These are phyloP conservation scores for Gallinago paraguaiae DNA, from an alignment of 2,113 vertebrate genomes.

Conservation along the genomic window DNA sequence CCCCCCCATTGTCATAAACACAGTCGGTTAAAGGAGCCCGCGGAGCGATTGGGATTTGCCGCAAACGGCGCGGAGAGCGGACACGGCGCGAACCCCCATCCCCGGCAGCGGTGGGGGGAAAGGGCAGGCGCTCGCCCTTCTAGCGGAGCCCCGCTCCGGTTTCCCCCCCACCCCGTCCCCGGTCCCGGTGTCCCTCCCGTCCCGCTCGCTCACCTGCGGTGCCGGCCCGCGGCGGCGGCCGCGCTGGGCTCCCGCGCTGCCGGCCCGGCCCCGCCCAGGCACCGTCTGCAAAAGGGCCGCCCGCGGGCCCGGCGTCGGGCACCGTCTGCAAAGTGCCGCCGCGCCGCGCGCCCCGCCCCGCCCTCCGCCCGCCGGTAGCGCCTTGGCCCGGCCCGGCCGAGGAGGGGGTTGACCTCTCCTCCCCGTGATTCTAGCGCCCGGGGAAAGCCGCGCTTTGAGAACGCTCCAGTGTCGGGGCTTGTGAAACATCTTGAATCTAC, in stretches of 20 bases:
- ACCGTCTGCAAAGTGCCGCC: background rate
- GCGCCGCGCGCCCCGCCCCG: background rate
- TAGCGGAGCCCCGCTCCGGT: background rate
- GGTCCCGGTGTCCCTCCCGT: background rate
- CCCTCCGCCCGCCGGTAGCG: background rate
- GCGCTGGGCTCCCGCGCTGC: background rate
- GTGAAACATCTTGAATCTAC: background rate
- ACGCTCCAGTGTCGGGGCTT: background rate
- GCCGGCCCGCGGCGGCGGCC: background rate
- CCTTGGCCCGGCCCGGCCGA: background rate
- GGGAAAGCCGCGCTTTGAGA: background rate
- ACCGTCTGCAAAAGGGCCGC: background rate
- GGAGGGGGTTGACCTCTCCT: background rate
- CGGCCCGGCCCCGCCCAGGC: background rate
- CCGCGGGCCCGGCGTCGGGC: background rate
- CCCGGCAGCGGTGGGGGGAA: background rate
- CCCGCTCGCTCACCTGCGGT: background rate
- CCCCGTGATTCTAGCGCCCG: background rate
- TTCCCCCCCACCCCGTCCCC: background rate
- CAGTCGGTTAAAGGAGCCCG: rapidly evolving
- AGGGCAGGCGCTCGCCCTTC: background rate
- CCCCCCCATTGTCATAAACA: rapidly evolving
- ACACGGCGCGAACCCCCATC: background rate
- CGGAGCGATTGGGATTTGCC: rapidly evolving
- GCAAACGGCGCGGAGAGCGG: background rate